A percentile compares a stretch with the other conserved stretches of the same genome.
Evolutionary conservation across 2,113 vertebrate species (phyloP).

Genomic region (Nyctereutes procyonoides): DNA sequence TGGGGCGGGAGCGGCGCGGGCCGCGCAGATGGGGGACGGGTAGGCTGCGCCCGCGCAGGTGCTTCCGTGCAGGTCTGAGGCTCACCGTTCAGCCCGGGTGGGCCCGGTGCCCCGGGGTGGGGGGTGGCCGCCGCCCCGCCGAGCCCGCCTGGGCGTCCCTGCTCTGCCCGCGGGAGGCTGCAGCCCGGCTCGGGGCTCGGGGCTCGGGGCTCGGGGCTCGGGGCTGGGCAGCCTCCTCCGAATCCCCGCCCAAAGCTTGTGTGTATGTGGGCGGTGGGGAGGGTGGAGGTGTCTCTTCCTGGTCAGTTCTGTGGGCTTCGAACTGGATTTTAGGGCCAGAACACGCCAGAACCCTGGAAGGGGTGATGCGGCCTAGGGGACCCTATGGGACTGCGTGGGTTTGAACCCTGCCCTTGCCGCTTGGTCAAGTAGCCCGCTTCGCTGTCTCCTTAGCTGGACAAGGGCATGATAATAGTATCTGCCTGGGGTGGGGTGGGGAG

Average conservation of each 20-base stretch:
- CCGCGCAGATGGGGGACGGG: background rate
- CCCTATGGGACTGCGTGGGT: background rate
- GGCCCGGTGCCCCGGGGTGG: too few relatives aligned
- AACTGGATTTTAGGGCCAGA: background rate
- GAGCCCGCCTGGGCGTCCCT: too few relatives aligned
- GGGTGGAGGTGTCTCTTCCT: background rate
- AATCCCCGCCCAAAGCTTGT: background rate
- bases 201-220: too few relatives aligned
- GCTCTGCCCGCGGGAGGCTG: background rate
- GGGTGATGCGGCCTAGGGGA: accelerated
- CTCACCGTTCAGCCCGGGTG: too few relatives aligned
- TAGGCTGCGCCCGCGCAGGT: background rate
- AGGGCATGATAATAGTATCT: background rate
- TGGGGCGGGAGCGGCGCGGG: background rate
- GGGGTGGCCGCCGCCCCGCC: too few relatives aligned
- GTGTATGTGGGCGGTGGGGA: background rate
- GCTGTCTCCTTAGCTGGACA: background rate
- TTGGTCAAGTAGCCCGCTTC: background rate
- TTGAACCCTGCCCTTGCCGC: background rate
- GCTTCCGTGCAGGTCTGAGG: background rate
- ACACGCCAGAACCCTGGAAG: background rate
- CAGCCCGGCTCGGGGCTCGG: background rate
- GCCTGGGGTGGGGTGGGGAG: background rate
- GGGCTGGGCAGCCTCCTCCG: accelerated
- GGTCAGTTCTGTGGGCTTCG: background rate